Percentiles rank a stretch among this genome's conserved stretches.
Conservation (phyloP, 2,888 invertebrate genomes). For the Drosophila meridionalis region DNA sequence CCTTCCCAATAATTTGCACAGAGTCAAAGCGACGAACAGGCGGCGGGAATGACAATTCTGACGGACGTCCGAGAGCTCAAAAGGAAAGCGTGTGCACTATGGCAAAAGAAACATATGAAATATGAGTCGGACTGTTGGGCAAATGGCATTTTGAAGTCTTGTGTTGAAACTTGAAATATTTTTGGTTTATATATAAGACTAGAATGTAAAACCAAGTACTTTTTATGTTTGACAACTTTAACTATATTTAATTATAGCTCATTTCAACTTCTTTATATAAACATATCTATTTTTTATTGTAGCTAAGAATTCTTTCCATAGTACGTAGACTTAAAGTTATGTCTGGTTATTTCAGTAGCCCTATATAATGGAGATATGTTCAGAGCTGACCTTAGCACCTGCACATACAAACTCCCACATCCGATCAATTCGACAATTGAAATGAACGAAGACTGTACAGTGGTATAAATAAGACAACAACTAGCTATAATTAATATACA, state of each 20-base stretch:
- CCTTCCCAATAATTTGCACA: conserved; percentile 68
- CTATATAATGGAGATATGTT: conserved; percentile 9
- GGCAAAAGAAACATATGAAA: conserved; percentile 3
- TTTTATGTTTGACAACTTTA: not conserved
- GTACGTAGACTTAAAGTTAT: conserved; percentile 42
- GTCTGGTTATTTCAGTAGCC: no score
- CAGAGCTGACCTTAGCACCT: conserved; percentile 40
- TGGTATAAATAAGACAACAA: not conserved
- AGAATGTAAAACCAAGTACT: not conserved
- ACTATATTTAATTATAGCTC: not conserved
- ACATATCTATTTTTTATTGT: not conserved
- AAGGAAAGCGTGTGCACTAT: conserved; percentile 27
- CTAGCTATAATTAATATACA: no score
- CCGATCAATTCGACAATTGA: conserved; percentile 35
- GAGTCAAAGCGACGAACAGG: conserved; percentile 45
- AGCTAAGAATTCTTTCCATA: not conserved
- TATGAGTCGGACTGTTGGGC: not conserved
- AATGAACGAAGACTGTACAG: not conserved
- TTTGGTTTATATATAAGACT: not conserved
- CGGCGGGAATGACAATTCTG: conserved; percentile 16
- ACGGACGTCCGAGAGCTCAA: conserved; percentile 41
- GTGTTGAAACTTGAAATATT: not conserved
- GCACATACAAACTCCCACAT: conserved; percentile 30
- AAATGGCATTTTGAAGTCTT: not conserved
- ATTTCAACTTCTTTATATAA: not conserved